phyloP scores from a whole-genome alignment of 2,113 vertebrate species.

The Mus spicilegus region DNA sequence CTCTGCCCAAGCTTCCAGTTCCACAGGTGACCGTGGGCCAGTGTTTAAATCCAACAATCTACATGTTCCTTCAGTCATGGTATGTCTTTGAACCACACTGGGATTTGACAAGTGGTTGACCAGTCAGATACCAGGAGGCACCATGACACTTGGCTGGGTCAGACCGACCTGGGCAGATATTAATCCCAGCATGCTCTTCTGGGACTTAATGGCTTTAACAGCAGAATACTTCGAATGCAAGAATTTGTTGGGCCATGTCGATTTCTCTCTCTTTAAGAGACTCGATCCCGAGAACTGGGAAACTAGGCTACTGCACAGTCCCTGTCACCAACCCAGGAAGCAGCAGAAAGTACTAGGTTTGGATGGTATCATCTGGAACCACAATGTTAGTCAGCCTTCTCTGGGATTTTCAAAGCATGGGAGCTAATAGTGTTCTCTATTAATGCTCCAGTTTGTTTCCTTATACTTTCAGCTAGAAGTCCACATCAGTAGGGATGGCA shows the following conservation, averaged over 20 bases:
- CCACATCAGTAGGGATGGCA: neutral
- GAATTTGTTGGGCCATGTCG: neutral
- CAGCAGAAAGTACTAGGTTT: neutral
- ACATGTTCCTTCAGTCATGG: neutral
- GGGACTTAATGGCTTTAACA: neutral
- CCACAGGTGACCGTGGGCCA: neutral
- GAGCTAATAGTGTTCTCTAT: neutral
- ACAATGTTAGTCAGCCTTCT: neutral
- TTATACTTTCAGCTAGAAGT: neutral
- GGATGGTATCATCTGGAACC: neutral
- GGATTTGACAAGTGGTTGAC: neutral
- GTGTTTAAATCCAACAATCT: neutral
- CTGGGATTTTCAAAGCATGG: neutral
- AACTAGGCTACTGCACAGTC: neutral
- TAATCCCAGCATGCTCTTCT: neutral
- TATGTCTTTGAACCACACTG: neutral
- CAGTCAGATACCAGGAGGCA: neutral
- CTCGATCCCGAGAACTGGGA: neutral
- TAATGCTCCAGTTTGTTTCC: neutral
- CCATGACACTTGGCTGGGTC: fast-evolving
- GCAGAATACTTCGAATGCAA: neutral
- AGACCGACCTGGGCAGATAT: neutral
- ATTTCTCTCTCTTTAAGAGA: neutral
- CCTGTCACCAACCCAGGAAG: neutral
- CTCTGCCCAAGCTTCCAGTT: neutral